Evolutionary conservation across 2,113 vertebrate species (phyloP).

Genomic region (Passer montanus): DNA sequence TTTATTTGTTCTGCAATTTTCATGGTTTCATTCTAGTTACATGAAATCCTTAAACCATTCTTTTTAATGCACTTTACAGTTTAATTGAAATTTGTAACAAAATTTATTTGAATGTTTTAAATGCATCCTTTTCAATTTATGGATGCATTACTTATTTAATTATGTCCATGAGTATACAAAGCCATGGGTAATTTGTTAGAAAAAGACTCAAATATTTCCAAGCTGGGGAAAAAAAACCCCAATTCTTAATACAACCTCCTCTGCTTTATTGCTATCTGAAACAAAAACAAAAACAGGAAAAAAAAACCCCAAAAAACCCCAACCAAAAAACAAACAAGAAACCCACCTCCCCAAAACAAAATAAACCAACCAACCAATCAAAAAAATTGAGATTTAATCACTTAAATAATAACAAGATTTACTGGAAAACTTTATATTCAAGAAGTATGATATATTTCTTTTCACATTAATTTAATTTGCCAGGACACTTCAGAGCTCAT

Average conservation of each 20-base stretch:
- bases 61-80: background rate
- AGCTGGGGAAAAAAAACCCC: background rate
- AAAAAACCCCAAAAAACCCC: background rate
- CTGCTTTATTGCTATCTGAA: background rate
- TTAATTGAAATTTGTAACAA: background rate
- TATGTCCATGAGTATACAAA: background rate
- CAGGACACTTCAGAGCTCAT: background rate
- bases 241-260: background rate
- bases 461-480: background rate
- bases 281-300: background rate
- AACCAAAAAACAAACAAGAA: background rate
- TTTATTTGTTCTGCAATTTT: background rate
- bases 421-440: background rate
- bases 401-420: background rate
- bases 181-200: background rate
- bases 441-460: background rate
- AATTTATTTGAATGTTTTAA: background rate
- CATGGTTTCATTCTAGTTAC: background rate
- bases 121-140: background rate
- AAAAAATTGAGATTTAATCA: background rate
- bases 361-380: no score
- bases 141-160: background rate
- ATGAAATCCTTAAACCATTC: background rate
- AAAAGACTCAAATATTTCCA: background rate
- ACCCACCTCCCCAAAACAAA: no score